Evolutionary conservation across 2,113 vertebrate species (phyloP).

Genomic region (Oenanthe oenanthe): DNA sequence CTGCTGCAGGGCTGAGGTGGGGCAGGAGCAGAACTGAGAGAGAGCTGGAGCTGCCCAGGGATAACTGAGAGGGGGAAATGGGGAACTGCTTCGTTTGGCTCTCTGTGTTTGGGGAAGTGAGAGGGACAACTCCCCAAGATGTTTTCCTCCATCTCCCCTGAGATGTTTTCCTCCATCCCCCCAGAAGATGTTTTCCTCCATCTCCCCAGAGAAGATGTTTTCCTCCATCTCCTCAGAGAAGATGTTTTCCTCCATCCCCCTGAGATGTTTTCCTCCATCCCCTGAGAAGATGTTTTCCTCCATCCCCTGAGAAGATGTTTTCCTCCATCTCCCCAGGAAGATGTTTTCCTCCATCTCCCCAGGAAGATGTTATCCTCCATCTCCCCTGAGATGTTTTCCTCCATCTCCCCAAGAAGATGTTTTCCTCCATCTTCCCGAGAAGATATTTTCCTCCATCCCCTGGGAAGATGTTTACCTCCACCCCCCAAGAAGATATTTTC

Average conservation of each 20-base stretch:
- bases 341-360: neutral
- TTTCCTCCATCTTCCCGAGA: neutral
- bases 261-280: neutral
- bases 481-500: fast-evolving
- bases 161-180: neutral
- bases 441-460: no score
- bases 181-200: neutral
- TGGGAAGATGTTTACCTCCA: no score
- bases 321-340: no score
- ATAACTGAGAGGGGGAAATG: neutral
- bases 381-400: neutral
- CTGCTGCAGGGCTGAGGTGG: neutral
- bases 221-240: no score
- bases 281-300: neutral
- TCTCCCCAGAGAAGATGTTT: neutral
- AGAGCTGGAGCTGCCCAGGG: neutral
- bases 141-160: neutral
- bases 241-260: neutral
- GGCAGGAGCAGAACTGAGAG: slow-evolving; percentile 5
- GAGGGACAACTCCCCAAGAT: neutral
- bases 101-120: slow-evolving; percentile 10
- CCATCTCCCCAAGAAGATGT: fast-evolving
- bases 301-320: no score
- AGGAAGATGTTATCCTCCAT: neutral
- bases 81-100: neutral